These are phyloP conservation scores for Pterocles gutturalis DNA, from an alignment of 2,113 vertebrate genomes.

Conservation along the genomic window DNA sequence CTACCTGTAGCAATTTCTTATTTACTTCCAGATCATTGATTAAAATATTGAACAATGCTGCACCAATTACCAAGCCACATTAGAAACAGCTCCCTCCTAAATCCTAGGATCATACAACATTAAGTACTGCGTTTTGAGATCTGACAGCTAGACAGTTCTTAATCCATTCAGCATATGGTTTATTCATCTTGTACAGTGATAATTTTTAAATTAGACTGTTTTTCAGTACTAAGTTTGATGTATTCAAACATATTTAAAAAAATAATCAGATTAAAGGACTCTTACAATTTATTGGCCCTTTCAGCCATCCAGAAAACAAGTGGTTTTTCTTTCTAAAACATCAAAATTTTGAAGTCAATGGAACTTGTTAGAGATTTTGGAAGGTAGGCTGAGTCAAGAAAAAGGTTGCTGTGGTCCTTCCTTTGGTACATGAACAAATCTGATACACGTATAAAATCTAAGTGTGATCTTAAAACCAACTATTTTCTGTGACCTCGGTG, in stretches of 20 bases:
- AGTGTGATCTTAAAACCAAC: not conserved
- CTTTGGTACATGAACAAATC: not conserved
- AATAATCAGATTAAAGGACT: not conserved
- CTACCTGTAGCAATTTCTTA: not conserved
- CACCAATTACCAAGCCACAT: not conserved
- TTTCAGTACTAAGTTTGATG: not conserved
- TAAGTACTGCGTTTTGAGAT: not conserved
- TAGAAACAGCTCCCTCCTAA: not conserved
- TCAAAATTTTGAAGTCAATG: not conserved
- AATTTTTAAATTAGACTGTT: not conserved
- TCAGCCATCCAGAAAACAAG: not conserved
- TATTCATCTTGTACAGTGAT: not conserved
- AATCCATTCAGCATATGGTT: not conserved
- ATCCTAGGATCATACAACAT: not conserved
- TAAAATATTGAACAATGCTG: slow-evolving; percentile 16
- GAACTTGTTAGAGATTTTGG: not conserved
- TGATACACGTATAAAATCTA: not conserved
- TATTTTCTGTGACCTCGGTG: not conserved
- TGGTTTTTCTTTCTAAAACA: not conserved
- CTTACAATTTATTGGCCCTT: not conserved
- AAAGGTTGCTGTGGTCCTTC: not conserved
- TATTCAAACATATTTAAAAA: not conserved
- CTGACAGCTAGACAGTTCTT: not conserved
- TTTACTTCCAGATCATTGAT: slow-evolving; percentile 23
- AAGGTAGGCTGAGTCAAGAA: not conserved